phyloP scores from a whole-genome alignment of 2,888 invertebrate species.

The Petrolisthes manimaculis region DNA sequence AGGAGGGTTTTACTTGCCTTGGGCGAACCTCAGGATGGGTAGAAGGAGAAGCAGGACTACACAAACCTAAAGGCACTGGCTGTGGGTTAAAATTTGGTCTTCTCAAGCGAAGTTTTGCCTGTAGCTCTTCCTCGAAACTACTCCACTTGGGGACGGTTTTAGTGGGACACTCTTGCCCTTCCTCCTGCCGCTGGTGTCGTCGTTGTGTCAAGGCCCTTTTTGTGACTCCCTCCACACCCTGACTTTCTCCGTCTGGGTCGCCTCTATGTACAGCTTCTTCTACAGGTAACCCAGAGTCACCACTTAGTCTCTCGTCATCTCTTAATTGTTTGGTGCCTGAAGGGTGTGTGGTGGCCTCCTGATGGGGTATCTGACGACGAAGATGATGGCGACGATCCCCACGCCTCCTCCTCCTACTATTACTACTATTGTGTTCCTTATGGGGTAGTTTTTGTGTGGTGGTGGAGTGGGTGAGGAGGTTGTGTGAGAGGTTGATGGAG shows the following conservation, averaged over 20 bases:
- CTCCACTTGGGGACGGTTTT: background rate
- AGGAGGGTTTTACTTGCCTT: too few relatives aligned
- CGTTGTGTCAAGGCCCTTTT: background rate
- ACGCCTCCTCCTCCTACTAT: constrained; percentile 27
- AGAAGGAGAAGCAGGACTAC: too few relatives aligned
- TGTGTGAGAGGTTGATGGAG: constrained; percentile 47
- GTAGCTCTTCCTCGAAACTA: constrained; percentile 37
- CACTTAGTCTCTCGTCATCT: constrained; percentile 39
- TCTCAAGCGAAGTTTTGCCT: constrained; percentile 29
- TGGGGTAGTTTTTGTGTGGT: background rate
- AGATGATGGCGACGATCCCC: constrained; percentile 15
- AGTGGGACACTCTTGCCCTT: too few relatives aligned
- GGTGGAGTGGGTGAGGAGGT: constrained; percentile 31
- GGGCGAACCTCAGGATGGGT: too few relatives aligned
- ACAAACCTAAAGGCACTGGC: background rate
- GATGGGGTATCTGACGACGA: background rate
- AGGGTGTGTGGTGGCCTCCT: background rate
- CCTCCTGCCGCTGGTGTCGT: background rate
- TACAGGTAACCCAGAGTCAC: constrained; percentile 44
- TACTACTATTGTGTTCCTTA: constrained; percentile 15
- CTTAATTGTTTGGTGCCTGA: background rate
- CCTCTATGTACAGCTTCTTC: constrained; percentile 27
- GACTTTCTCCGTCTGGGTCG: constrained; percentile 9
- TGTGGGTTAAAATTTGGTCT: constrained; percentile 1
- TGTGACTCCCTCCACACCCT: background rate